These are phyloP conservation scores for Matsumyia berberina DNA, from an alignment of 2,888 invertebrate genomes.

Conservation along the genomic window DNA sequence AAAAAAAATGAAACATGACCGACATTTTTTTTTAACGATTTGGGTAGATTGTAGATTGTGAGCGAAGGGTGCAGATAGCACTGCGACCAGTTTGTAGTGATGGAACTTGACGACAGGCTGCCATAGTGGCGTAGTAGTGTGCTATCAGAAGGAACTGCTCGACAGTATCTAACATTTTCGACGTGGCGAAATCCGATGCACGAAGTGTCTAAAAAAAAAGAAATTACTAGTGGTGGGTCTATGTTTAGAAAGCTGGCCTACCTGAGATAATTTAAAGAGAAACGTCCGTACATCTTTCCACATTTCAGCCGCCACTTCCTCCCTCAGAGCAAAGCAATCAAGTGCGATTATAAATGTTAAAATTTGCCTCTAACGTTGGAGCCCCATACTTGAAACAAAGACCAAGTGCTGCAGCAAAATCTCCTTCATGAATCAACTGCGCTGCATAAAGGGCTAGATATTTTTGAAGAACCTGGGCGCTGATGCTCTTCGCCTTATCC, in stretches of 20 bases:
- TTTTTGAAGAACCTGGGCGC: constrained; percentile 87
- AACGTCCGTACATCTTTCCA: constrained; percentile 88
- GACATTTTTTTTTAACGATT: too few relatives aligned
- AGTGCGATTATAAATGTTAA: constrained; percentile 92
- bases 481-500: constrained; percentile 90
- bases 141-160: constrained; percentile 87
- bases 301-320: constrained; percentile 86
- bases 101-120: constrained; percentile 89
- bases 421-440: constrained; percentile 89
- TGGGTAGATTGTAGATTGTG: too few relatives aligned
- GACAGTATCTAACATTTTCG: constrained; percentile 85
- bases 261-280: constrained; percentile 80
- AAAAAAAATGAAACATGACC: too few relatives aligned
- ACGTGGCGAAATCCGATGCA: constrained; percentile 83
- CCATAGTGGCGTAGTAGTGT: constrained; percentile 90
- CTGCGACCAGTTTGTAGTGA: too few relatives aligned
- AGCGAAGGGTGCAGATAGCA: too few relatives aligned
- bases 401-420: constrained; percentile 88
- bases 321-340: constrained; percentile 87
- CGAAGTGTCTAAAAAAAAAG: constrained; percentile 83
- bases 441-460: constrained; percentile 93
- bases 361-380: constrained; percentile 90
- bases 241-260: constrained; percentile 25
- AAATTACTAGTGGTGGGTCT: neutral
- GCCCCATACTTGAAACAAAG: constrained; percentile 91